phyloP scores from a whole-genome alignment of 2,113 vertebrate genomes.

The Ammospiza nelsoni region DNA sequence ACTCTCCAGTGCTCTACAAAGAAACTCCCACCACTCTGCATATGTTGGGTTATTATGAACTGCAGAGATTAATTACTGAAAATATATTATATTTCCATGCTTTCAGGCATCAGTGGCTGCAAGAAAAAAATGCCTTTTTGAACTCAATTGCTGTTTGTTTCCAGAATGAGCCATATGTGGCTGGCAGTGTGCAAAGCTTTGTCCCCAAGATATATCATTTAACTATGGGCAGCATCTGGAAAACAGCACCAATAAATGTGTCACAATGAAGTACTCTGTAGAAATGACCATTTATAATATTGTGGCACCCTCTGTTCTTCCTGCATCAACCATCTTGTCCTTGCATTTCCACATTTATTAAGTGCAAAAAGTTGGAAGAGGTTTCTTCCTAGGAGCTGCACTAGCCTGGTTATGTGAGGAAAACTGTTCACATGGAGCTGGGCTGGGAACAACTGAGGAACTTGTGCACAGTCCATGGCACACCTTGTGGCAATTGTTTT shows the following conservation, averaged over 20 bases:
- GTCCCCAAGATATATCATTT: not conserved
- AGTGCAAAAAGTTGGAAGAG: not conserved
- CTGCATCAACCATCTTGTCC: not conserved
- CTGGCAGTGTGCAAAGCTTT: not conserved
- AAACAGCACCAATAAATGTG: not conserved
- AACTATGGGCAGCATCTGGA: not conserved
- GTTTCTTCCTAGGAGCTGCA: not conserved
- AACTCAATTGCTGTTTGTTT: not conserved
- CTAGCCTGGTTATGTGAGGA: too few relatives aligned
- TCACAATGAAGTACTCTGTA: not conserved
- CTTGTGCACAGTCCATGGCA: accelerated
- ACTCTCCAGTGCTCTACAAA: not conserved
- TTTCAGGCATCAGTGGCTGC: not conserved
- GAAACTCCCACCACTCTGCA: not conserved
- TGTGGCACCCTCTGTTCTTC: too few relatives aligned
- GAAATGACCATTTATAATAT: not conserved
- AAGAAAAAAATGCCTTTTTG: not conserved
- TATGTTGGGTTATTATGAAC: not conserved
- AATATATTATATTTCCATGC: not conserved
- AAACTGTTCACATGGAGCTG: not conserved
- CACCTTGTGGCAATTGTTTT: accelerated
- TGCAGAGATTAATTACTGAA: not conserved
- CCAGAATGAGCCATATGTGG: not conserved
- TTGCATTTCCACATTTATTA: not conserved
- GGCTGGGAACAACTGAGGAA: not conserved